These are phyloP conservation scores for Microcaecilia unicolor DNA, from an alignment of 2,797 vertebrate species.

Conservation along the genomic window DNA sequence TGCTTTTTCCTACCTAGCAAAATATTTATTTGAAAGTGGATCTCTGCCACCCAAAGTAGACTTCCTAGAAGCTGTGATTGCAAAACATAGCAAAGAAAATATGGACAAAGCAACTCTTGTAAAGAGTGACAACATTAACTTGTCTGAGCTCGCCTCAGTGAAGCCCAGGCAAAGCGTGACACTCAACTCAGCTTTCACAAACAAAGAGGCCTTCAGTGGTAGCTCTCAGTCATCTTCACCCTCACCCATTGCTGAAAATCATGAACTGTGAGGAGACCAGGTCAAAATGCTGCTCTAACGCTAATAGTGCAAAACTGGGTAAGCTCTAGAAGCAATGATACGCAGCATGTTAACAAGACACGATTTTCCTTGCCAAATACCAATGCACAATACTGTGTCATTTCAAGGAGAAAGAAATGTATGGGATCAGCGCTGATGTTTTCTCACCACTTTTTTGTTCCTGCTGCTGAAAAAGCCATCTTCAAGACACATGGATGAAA, in stretches of 20 bases:
- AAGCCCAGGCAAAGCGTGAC: constrained; percentile 79
- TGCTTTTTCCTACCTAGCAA: constrained; percentile 77
- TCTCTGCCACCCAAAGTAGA: constrained; percentile 84
- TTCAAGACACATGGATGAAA: constrained; percentile 1
- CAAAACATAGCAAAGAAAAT: constrained; percentile 85
- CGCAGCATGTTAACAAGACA: constrained; percentile 25
- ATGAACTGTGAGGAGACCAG: constrained; percentile 38
- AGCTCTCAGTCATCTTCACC: constrained; percentile 84
- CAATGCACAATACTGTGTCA: constrained; percentile 18
- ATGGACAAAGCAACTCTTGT: constrained; percentile 96
- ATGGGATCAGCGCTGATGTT: constrained; percentile 10
- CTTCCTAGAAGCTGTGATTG: constrained; percentile 85
- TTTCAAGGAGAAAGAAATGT: constrained; percentile 2
- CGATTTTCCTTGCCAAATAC: constrained; percentile 9
- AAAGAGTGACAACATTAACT: constrained; percentile 80
- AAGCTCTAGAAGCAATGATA: constrained; percentile 14
- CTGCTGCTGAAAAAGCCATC: neutral
- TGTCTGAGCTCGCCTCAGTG: constrained; percentile 83
- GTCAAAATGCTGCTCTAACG: constrained; percentile 14
- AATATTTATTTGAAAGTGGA: constrained; percentile 92
- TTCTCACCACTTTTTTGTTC: constrained; percentile 10
- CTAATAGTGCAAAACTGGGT: constrained; percentile 7
- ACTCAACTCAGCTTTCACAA: constrained; percentile 79
- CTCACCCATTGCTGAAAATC: constrained; percentile 70
- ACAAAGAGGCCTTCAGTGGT: constrained; percentile 84